Percentiles rank a stretch among this genome's conserved stretches.
Conservation (phyloP, 2,113 vertebrate genomes). For the Calyptommatus sinebrachiatus region DNA sequence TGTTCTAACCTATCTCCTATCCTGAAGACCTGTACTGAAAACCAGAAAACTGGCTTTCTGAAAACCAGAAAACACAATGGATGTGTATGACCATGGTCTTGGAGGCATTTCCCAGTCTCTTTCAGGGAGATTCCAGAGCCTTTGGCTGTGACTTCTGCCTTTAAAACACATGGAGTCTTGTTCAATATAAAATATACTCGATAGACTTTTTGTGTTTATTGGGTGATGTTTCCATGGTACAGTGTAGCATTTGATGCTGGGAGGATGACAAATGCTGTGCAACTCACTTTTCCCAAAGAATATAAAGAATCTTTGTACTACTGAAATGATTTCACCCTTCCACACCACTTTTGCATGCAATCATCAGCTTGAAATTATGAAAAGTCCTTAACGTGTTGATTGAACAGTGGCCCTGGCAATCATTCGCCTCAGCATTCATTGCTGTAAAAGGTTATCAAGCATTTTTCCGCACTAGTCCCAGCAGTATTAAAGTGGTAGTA, state of each 20-base stretch:
- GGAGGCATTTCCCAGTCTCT: too few species aligned
- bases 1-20: too few species aligned
- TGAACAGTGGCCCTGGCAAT: background rate
- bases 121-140: too few species aligned
- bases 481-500: background rate
- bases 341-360: background rate
- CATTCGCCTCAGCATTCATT: background rate
- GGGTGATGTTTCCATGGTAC: background rate
- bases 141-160: too few species aligned
- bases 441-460: slow-evolving; percentile 1
- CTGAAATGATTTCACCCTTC: background rate
- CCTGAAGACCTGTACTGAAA: too few species aligned
- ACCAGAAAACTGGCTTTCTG: too few species aligned
- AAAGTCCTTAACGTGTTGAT: background rate
- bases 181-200: background rate
- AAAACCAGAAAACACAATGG: too few species aligned
- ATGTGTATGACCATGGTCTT: too few species aligned
- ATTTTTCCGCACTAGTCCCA: background rate
- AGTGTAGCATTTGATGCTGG: background rate
- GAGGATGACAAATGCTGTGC: background rate
- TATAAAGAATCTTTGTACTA: background rate
- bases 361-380: background rate
- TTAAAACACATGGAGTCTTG: too few species aligned
- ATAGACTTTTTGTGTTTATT: background rate
- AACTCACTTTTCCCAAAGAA: background rate